These are phyloP conservation scores for Drosophila sturtevanti DNA, from an alignment of 1,140 invertebrate species.

Conservation along the genomic window DNA sequence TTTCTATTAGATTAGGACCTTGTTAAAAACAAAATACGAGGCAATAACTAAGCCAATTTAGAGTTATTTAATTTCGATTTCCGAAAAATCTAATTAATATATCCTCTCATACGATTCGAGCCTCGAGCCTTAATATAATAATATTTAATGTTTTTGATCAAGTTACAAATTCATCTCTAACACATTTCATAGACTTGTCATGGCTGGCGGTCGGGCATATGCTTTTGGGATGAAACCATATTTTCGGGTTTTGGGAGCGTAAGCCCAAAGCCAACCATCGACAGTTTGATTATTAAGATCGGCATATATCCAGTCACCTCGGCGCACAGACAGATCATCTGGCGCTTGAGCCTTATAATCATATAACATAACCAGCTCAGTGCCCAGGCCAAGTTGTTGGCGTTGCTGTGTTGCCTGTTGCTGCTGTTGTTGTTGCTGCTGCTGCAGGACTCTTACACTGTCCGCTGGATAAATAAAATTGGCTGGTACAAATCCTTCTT, in stretches of 20 bases:
- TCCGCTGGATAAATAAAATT: slow-evolving; percentile 96
- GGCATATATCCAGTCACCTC: slow-evolving; percentile 97
- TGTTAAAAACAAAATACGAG: too few relatives aligned
- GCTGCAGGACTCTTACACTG: slow-evolving; percentile 88
- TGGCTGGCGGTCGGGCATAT: slow-evolving; percentile 95
- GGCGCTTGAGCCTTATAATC: slow-evolving; percentile 97
- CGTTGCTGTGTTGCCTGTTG: slow-evolving; percentile 46
- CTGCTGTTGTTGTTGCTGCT: slow-evolving; percentile 45
- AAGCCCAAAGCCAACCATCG: slow-evolving; percentile 97
- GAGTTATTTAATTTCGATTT: too few relatives aligned
- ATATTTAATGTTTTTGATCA: too few relatives aligned
- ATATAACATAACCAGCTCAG: slow-evolving; percentile 96
- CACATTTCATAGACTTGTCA: slow-evolving; percentile 95
- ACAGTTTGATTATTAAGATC: slow-evolving; percentile 96
- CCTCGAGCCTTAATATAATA: too few relatives aligned
- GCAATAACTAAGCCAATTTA: too few relatives aligned
- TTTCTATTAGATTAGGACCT: too few relatives aligned
- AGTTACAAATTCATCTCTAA: too few relatives aligned
- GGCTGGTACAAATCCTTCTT: slow-evolving; percentile 97
- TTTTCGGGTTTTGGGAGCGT: slow-evolving; percentile 94
- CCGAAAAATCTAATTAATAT: too few relatives aligned
- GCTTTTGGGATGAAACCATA: slow-evolving; percentile 98
- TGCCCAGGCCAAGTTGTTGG: slow-evolving; percentile 83
- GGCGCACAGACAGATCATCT: slow-evolving; percentile 93
- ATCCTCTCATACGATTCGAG: too few relatives aligned